Percentiles rank a stretch among this genome's conserved stretches.
These are phyloP conservation scores for Pseudomugil gertrudae DNA, from an alignment of 2,797 vertebrate genomes.

Conservation along the genomic window DNA sequence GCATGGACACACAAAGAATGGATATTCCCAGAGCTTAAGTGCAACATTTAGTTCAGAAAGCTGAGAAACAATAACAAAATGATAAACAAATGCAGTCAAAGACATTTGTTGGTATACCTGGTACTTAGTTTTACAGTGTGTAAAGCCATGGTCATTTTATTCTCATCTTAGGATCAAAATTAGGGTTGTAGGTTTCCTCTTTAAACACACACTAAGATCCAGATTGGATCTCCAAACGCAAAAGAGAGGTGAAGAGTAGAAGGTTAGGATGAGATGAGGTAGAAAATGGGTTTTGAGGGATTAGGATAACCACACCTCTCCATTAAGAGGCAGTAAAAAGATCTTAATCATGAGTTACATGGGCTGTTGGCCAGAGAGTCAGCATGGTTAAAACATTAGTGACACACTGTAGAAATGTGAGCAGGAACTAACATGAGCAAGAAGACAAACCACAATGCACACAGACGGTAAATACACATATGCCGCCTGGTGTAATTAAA, in stretches of 20 bases:
- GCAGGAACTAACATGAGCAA: conserved; percentile 10
- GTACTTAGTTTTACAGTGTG: background rate
- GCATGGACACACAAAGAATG: conserved; percentile 54
- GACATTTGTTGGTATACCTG: conserved; percentile 9
- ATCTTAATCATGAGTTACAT: conserved; percentile 38
- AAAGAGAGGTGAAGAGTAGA: conserved; percentile 16
- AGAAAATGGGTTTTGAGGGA: conserved; percentile 40
- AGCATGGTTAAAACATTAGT: conserved; percentile 26
- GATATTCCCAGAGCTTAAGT: conserved; percentile 56
- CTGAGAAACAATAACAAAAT: conserved; percentile 48
- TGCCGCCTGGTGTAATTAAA: conserved; percentile 24
- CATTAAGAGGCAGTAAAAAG: conserved; percentile 15
- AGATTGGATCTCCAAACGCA: conserved; percentile 20
- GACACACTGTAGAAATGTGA: conserved; percentile 21
- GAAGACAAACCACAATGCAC: conserved; percentile 11
- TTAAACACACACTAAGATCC: conserved; percentile 19
- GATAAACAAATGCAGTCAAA: conserved; percentile 38
- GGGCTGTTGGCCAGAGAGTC: conserved; percentile 14
- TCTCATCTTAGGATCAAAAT: conserved; percentile 36
- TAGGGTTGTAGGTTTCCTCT: background rate
- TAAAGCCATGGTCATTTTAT: conserved; percentile 5
- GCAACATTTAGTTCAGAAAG: conserved; percentile 32
- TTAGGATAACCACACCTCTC: conserved; percentile 34
- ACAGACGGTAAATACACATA: conserved; percentile 29
- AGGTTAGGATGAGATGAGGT: conserved; percentile 30